phyloP scores from a whole-genome alignment of 1,140 invertebrate genomes.

The Drosophila nasuta region DNA sequence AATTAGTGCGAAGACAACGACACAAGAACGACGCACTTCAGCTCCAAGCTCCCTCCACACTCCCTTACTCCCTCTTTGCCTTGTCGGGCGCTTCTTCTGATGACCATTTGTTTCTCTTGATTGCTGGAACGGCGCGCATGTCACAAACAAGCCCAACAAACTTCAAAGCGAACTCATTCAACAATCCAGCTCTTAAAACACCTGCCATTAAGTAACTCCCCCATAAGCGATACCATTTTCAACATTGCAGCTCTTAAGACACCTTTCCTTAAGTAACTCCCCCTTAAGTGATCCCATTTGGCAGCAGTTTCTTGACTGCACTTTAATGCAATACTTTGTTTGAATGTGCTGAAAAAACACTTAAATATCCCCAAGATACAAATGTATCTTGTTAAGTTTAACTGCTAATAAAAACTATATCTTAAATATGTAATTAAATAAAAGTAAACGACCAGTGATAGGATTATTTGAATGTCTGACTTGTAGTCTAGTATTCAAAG shows the following conservation, averaged over 20 bases:
- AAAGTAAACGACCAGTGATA: not conserved
- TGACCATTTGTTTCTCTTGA: conserved; percentile 46
- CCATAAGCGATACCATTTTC: not conserved
- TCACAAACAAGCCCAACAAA: conserved; percentile 75
- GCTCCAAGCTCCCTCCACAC: not conserved
- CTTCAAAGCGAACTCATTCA: conserved; percentile 30
- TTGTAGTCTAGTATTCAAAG: too few species aligned
- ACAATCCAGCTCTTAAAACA: not conserved
- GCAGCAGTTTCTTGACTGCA: not conserved
- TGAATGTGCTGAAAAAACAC: not conserved
- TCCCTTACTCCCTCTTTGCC: not conserved
- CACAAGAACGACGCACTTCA: conserved; percentile 30
- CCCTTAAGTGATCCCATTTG: not conserved
- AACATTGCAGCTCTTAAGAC: not conserved
- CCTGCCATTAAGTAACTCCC: not conserved
- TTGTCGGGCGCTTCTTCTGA: conserved; percentile 26
- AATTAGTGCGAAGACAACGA: conserved; percentile 74
- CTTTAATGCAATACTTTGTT: not conserved
- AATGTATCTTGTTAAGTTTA: not conserved
- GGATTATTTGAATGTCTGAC: not conserved
- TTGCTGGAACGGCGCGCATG: conserved; percentile 74
- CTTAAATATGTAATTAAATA: not conserved
- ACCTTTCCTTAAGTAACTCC: not conserved
- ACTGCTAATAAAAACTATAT: not conserved
- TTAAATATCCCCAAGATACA: not conserved